Percentiles rank a stretch among this genome's conserved stretches.
Conservation (phyloP, 2,888 invertebrate genomes). For the Eupelmus urozonus region DNA sequence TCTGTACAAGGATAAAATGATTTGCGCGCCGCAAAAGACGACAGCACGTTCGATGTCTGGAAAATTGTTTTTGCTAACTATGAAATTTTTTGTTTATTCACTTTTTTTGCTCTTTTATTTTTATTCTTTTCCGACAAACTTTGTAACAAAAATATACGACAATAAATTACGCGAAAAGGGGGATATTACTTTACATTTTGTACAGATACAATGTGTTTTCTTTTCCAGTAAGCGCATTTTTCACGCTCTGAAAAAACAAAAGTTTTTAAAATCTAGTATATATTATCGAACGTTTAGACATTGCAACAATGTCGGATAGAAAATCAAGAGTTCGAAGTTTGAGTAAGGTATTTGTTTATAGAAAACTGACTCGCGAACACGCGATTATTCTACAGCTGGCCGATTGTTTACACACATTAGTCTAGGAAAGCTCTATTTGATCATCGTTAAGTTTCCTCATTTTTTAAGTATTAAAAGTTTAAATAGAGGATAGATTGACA, state of each 20-base stretch:
- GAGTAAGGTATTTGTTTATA: conserved; percentile 32
- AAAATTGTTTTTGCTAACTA: conserved; percentile 44
- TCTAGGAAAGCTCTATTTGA: conserved; percentile 68
- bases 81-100: conserved; percentile 18
- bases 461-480: conserved; percentile 70
- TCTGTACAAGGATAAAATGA: conserved; percentile 48
- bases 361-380: conserved; percentile 46
- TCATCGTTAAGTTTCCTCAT: conserved; percentile 67
- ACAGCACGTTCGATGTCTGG: conserved; percentile 36
- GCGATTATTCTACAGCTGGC: conserved; percentile 70
- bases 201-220: conserved; percentile 40
- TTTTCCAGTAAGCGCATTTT: conserved; percentile 12
- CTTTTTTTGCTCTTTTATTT: neutral
- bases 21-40: conserved; percentile 14
- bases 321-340: conserved; percentile 35
- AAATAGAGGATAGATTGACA: conserved; percentile 74
- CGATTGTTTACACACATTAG: conserved; percentile 63
- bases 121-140: conserved; percentile 37
- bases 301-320: conserved; percentile 39
- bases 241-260: conserved; percentile 45
- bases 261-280: conserved; percentile 32
- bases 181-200: conserved; percentile 41
- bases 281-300: conserved; percentile 57
- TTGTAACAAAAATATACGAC: conserved; percentile 51
- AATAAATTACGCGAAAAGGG: conserved; percentile 47